These are phyloP conservation scores for Mustela nigripes DNA, from an alignment of 2,113 vertebrate genomes.

Conservation along the genomic window DNA sequence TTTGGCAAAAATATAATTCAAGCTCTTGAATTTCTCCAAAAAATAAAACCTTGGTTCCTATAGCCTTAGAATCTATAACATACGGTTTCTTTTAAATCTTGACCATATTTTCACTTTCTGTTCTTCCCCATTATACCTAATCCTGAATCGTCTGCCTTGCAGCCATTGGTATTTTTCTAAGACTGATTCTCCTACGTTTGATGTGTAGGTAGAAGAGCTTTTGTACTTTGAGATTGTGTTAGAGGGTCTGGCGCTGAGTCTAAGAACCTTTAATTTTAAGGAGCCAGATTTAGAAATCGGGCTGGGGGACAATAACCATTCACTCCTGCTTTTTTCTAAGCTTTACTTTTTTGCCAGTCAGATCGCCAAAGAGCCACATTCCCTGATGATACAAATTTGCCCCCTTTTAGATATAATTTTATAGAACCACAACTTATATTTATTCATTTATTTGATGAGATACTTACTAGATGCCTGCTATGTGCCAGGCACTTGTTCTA, in stretches of 20 bases:
- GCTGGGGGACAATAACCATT: background rate
- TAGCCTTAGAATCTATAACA: background rate
- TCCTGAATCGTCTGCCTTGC: background rate
- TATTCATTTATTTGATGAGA: background rate
- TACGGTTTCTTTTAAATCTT: background rate
- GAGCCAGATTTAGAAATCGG: background rate
- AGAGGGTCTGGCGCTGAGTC: background rate
- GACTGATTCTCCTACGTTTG: background rate
- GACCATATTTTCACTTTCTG: background rate
- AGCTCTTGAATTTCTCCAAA: constrained; percentile 21
- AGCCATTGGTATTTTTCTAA: background rate
- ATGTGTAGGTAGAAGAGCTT: background rate
- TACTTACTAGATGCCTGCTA: background rate
- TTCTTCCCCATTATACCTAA: background rate
- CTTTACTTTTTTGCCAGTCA: background rate
- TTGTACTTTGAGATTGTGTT: background rate
- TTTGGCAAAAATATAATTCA: background rate
- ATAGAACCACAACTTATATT: background rate
- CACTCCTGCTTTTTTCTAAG: background rate
- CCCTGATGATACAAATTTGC: background rate
- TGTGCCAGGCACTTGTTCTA: background rate
- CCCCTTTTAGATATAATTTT: background rate
- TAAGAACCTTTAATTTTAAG: background rate
- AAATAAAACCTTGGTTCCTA: background rate
- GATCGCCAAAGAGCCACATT: background rate